These are phyloP conservation scores for Cossypha niveicapilla DNA, from an alignment of 2,797 vertebrate species.

Conservation along the genomic window DNA sequence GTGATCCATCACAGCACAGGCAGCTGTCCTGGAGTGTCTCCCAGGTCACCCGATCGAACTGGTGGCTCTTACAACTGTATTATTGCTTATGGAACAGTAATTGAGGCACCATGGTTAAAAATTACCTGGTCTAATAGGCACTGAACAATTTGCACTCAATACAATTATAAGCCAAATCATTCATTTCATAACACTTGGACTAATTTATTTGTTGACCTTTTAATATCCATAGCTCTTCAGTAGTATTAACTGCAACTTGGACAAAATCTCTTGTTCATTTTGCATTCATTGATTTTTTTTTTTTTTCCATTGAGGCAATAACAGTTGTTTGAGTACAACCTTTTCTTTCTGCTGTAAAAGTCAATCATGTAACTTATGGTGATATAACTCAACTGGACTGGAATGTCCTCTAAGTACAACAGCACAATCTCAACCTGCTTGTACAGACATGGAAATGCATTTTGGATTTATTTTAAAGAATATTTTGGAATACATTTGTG, in stretches of 20 bases:
- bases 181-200: slow-evolving; percentile 79
- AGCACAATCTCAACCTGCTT: slow-evolving; percentile 1
- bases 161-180: slow-evolving; percentile 79
- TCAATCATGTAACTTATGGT: slow-evolving; percentile 81
- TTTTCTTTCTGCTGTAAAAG: slow-evolving; percentile 87
- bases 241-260: slow-evolving; percentile 89
- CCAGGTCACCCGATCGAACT: slow-evolving; percentile 89
- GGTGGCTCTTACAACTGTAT: slow-evolving; percentile 87
- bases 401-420: slow-evolving; percentile 54
- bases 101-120: slow-evolving; percentile 83
- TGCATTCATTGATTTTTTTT: slow-evolving; percentile 91
- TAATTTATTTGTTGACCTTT: slow-evolving; percentile 83
- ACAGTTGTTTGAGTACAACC: slow-evolving; percentile 86
- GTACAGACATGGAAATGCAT: neutral
- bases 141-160: slow-evolving; percentile 80
- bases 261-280: slow-evolving; percentile 91
- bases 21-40: slow-evolving; percentile 88
- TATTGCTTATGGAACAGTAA: slow-evolving; percentile 88
- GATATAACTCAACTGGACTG: slow-evolving; percentile 56
- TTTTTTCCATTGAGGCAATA: slow-evolving; percentile 90
- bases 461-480: slow-evolving; percentile 2
- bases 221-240: slow-evolving; percentile 81
- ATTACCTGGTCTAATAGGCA: slow-evolving; percentile 78
- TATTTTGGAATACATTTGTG: slow-evolving; percentile 3
- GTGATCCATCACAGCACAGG: slow-evolving; percentile 88